Evolutionary conservation across 2,888 invertebrate genomes (phyloP), one percentile per base, ranked within the genome.

Genomic region (Tetrapedia diversipes): DNA sequence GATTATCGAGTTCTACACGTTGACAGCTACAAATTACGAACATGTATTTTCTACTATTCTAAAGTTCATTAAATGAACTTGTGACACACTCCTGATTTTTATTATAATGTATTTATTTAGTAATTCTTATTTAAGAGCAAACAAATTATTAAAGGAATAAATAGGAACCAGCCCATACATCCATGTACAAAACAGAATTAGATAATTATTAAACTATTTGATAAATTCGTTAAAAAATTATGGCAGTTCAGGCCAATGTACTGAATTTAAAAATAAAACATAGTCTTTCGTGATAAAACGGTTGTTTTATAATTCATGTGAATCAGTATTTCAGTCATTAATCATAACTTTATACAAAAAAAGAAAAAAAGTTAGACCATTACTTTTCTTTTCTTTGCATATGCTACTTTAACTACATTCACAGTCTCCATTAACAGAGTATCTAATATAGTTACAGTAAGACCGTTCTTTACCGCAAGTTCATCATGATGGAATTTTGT

Each of bases 401-500:
- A 88, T 2, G 87, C 91, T 29, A 87, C 83, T 77, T 91, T 91
- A n/a, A 91, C 86, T 57, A 89, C 86, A 69, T 86, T 90, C 16
- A 88, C 83, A 37, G 91, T 90, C 73, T 91, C 91, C 77, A 88
- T 76, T 10, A 91, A 77, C 22, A 91, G 81, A 10, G 89, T 90
- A 67, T 91, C 90, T 47, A 91, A 73, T 85, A 91, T 91, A 37
- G 89, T 87, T 45, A 89, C 83, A 0, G 95, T 93, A 22, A 94
- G 88, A 84, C 93, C 92, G 84, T 94, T 94, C 86, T 96, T 95
- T 27, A 96, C 94, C 43, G 94, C 93, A 24, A 94, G 92, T 89
- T 96, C 96, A 86, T 96, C 96, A 57, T 93, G 92, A 88, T 95
- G 95, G 87, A 95, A 96, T 88, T 95, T 95, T 1, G 95, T 94